Base-by-base conservation (phyloP, 2,797 vertebrate species). In the Masticophis lateralis region DNA sequence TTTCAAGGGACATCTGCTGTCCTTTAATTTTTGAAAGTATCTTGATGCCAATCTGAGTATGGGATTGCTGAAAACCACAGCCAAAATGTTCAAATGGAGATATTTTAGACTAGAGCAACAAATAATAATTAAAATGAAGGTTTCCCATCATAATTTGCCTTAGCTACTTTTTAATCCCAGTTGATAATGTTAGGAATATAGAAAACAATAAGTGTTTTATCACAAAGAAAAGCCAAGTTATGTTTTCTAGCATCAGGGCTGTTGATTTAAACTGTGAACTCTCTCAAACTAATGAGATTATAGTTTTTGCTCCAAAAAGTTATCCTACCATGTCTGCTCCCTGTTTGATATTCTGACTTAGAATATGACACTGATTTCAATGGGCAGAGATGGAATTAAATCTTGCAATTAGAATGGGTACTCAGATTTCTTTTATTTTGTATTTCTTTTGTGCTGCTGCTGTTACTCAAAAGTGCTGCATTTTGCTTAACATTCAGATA, bases 201-300 rank as follows among this genome's bases (percentile, higher is more conserved):
- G 96, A 95, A 96, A 94, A 92, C 91, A 96, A n/a, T 96, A 88
- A 25, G 66, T 95, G 86, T 96, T 94, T 86, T 63, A 91, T 95
- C 87, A 87, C 87, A 66, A 91, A 93, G 91, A 91, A 94, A 94
- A 95, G 95, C n/a, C 51, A 93, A 56, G 87, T 87, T 91, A 92
- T 91, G 51, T 87, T 96, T 95, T 92, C 56, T 74, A 51, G 63
- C 91, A 94, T 96, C 90, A 96, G 92, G 92, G 91, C 90, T 95
- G 53, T 93, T 94, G n/a, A 32, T 47, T 92, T 95, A 92, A 47
- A 94, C 22, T 60, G 4, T 94, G 32, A 92, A 91, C 86, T 92
- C 43, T 93, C 94, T 92, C 61, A 92, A n/a, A 86, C 8, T 5
- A 89, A 89, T 94, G 55, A 93, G 66, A 63, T 94, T 90, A 28